These are phyloP conservation scores for Varecia variegata DNA, from an alignment of 2,797 vertebrate species.

Conservation along the genomic window DNA sequence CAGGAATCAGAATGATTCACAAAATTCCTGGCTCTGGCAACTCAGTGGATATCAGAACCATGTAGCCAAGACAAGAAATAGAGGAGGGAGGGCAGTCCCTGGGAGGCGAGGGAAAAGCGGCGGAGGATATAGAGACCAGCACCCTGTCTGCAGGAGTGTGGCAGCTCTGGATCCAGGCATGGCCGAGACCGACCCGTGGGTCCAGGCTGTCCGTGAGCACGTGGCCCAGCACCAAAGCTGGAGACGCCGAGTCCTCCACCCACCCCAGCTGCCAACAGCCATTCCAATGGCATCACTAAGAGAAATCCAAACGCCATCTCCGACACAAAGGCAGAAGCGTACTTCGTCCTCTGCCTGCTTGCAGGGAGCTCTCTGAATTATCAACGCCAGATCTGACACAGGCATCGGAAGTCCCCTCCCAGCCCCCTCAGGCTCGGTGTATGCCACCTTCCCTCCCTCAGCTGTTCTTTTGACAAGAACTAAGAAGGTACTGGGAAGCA, in stretches of 20 bases:
- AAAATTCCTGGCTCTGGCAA: not conserved
- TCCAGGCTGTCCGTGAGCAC: too few species aligned
- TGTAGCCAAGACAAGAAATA: not conserved
- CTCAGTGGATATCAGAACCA: not conserved
- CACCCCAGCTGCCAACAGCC: not conserved
- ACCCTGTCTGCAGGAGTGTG: not conserved
- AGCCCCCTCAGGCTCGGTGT: not conserved
- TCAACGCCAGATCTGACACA: not conserved
- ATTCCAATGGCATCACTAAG: not conserved
- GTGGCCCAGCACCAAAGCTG: not conserved
- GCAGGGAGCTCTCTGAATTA: not conserved
- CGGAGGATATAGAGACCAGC: not conserved
- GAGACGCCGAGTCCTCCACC: not conserved
- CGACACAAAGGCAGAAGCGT: not conserved
- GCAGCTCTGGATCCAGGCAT: not conserved
- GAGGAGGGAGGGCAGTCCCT: not conserved
- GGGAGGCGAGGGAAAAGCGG: rapidly evolving
- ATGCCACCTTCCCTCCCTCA: not conserved
- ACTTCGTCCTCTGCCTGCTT: not conserved
- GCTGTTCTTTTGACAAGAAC: not conserved
- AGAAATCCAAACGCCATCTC: not conserved
- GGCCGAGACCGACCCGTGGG: not conserved
- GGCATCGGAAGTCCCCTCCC: not conserved
- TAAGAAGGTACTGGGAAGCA: too few species aligned
- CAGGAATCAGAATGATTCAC: not conserved